Evolutionary conservation across 2,797 vertebrate genomes (phyloP), one percentile per base, ranked within the genome.

Genomic region (Pangasius djambal): DNA sequence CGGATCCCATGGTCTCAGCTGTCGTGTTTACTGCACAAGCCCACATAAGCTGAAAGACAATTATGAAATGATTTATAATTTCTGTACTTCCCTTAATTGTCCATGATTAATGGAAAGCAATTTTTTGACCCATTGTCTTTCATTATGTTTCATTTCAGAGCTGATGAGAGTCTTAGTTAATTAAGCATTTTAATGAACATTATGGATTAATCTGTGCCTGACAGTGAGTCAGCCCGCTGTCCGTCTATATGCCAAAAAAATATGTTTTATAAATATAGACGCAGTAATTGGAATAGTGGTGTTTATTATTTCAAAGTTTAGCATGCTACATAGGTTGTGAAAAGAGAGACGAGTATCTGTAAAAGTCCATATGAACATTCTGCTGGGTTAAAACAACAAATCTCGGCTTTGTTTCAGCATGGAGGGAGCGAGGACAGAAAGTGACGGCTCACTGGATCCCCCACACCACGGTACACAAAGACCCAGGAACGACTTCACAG

Each of bases 381-480:
- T n/a, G 1, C 13, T 48, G 37, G 59, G 15, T 75, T 86, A 61
- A 86, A 86, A 55, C 61, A 70, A 55, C 10, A 13, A 25, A 70
- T 85, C 65, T 70, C 44, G 82, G 40, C 31, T 90, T 69, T 88
- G 87, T 87, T 86, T 90, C 82, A 87, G 87, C 83, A 90, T 87
- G 86, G 85, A 85, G 88, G 50, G 89, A 87, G 63, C 69, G 34
- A 87, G 91, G 90, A 74, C 85, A 88, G 48, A 90, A 79, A 83
- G 91, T 90, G 77, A 89, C 72, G 0, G 91, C 89, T 50, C 48
- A 89, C 70, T 92, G 91, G 91, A 88, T 90, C 72, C 85, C 82
- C 55, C 83, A 87, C 55, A 48, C 5, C 59, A 89, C 20, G 22
- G 86, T 61, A 84, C 85, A 87, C 55, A 81, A 86, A 74, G 77